Conservation (phyloP, 2,888 invertebrate genomes). For the Lottia scabra region DNA sequence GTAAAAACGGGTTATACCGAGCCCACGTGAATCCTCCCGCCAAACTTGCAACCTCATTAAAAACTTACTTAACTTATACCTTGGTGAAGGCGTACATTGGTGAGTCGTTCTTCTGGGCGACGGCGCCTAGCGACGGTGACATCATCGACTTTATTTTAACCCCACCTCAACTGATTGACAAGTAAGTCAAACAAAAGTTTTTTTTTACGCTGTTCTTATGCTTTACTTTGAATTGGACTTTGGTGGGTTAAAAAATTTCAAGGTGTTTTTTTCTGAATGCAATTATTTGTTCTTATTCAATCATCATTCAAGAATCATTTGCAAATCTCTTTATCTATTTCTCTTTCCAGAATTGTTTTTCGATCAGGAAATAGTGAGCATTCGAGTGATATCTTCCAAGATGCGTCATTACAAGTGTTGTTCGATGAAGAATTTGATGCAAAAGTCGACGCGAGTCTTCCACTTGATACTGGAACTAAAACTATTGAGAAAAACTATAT, state of each 20-base stretch:
- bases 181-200: constrained; percentile 71
- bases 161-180: constrained; percentile 78
- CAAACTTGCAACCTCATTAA: constrained; percentile 79
- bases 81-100: constrained; percentile 87
- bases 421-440: constrained; percentile 67
- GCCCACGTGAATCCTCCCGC: constrained; percentile 68
- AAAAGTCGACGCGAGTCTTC: constrained; percentile 3
- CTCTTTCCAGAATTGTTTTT: constrained; percentile 62
- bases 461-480: constrained; percentile 25
- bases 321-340: no score
- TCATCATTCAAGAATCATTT: no score
- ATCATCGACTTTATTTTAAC: constrained; percentile 83
- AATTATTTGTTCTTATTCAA: no score
- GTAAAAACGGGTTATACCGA: constrained; percentile 78
- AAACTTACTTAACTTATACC: constrained; percentile 83
- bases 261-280: no score
- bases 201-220: no score
- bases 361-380: constrained; percentile 89
- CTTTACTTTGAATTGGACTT: no score
- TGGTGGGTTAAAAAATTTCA: no score
- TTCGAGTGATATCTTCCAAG: constrained; percentile 87
- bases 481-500: constrained; percentile 74
- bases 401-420: constrained; percentile 86
- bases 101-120: constrained; percentile 91
- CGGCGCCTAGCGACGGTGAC: constrained; percentile 86